These are phyloP conservation scores for Sturnus vulgaris DNA, from an alignment of 2,113 vertebrate genomes.

Conservation along the genomic window DNA sequence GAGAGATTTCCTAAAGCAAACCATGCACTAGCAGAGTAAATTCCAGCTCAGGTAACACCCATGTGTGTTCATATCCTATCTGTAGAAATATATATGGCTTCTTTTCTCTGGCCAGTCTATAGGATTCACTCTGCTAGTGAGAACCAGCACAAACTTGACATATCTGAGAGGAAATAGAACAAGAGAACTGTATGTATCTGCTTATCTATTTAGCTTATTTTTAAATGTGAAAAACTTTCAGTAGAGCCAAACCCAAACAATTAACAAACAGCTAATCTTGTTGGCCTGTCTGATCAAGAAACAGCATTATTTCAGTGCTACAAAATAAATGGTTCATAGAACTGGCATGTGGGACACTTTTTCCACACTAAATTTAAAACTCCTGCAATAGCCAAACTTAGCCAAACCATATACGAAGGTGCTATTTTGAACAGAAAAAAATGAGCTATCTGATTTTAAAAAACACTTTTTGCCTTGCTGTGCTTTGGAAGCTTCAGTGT, in stretches of 20 bases:
- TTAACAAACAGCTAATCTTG: not conserved
- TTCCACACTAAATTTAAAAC: not conserved
- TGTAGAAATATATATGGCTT: not conserved
- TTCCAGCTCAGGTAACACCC: not conserved
- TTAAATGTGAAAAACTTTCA: not conserved
- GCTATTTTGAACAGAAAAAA: not conserved
- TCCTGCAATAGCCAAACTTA: not conserved
- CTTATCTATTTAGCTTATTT: not conserved
- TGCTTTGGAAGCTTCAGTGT: not conserved
- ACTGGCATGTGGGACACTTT: not conserved
- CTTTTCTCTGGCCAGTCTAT: not conserved
- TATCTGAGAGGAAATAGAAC: not conserved
- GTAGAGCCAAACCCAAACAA: not conserved
- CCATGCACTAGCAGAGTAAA: not conserved
- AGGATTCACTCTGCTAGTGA: not conserved
- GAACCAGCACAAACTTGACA: not conserved
- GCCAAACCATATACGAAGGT: not conserved
- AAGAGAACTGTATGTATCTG: not conserved
- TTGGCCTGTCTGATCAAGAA: not conserved
- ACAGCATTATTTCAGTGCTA: not conserved
- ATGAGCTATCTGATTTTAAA: not conserved
- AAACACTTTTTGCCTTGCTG: not conserved
- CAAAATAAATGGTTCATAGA: not conserved
- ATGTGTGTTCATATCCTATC: fast-evolving
- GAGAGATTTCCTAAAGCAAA: not conserved